These are phyloP conservation scores for Zaprionus africanus DNA, from an alignment of 1,140 invertebrate genomes.

Conservation along the genomic window DNA sequence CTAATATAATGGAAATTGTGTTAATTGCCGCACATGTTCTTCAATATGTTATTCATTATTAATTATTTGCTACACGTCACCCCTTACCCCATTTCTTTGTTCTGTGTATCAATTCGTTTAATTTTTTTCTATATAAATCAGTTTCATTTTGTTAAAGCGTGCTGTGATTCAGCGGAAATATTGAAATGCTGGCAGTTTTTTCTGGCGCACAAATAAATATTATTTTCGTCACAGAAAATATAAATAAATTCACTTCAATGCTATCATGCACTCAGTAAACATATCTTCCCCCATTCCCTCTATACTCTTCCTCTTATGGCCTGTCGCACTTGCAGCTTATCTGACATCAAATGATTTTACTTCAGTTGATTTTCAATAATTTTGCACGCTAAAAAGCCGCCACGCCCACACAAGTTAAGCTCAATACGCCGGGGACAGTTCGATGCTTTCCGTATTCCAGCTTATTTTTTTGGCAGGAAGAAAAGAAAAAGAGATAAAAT, in stretches of 20 bases:
- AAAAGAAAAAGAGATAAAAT: conserved; percentile 33
- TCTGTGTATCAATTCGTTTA: neutral
- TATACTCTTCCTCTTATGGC: neutral
- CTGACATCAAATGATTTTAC: conserved; percentile 4
- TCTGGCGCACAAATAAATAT: neutral
- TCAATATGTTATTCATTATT: conserved; percentile 74
- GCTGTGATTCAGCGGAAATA: conserved; percentile 1
- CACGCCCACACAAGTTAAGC: neutral
- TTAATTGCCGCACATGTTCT: conserved; percentile 68
- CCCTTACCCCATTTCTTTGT: too few relatives aligned
- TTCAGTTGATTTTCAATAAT: conserved; percentile 11
- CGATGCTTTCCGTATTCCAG: neutral
- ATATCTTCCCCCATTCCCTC: neutral
- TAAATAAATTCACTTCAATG: neutral
- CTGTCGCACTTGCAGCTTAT: neutral
- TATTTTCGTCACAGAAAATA: neutral
- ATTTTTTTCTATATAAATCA: conserved; percentile 62
- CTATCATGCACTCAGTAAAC: neutral
- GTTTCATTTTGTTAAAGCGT: conserved; percentile 61
- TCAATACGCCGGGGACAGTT: neutral
- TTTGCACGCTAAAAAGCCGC: conserved; percentile 4
- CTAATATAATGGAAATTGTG: conserved; percentile 66
- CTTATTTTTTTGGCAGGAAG: conserved; percentile 11
- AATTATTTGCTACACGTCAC: conserved; percentile 60
- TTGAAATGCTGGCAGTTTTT: too few relatives aligned